Evolutionary conservation across 2,888 invertebrate species (phyloP).

Genomic region (Spodoptera littoralis): DNA sequence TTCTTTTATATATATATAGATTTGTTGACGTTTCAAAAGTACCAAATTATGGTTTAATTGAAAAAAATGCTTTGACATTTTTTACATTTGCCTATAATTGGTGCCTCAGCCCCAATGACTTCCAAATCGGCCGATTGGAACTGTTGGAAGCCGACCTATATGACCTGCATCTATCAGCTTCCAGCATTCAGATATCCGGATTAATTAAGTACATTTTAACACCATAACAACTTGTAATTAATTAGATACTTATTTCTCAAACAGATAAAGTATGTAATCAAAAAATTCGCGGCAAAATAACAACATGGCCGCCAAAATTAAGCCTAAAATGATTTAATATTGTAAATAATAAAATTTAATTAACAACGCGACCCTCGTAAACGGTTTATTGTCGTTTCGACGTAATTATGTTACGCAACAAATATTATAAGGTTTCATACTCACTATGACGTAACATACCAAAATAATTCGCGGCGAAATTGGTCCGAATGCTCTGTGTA

Average conservation of each 20-base stretch:
- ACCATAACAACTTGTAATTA: too few species aligned
- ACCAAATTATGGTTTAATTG: too few species aligned
- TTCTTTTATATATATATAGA: too few species aligned
- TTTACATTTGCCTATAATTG: too few species aligned
- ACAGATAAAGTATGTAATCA: not conserved
- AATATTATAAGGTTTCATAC: conserved; percentile 17
- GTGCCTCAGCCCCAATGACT: too few species aligned
- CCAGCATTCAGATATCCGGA: too few species aligned
- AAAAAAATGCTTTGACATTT: too few species aligned
- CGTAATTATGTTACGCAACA: conserved; percentile 34
- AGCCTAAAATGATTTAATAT: conserved; percentile 7
- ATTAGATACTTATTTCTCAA: too few species aligned
- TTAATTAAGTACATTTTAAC: too few species aligned
- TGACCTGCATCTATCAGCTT: too few species aligned
- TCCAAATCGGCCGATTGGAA: too few species aligned
- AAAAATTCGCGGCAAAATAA: not conserved
- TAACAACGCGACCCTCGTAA: conserved; percentile 40
- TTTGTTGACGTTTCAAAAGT: too few species aligned
- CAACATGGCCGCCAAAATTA: conserved; percentile 5
- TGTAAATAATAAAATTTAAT: conserved; percentile 36
- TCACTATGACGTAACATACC: conserved; percentile 26
- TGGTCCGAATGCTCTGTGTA: conserved; percentile 1
- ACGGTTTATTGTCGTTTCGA: conserved; percentile 36
- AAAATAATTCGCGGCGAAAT: conserved; percentile 2
- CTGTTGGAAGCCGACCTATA: not conserved